phyloP scores from a whole-genome alignment of 2,797 vertebrate species.

The Synaphobranchus kaupii region DNA sequence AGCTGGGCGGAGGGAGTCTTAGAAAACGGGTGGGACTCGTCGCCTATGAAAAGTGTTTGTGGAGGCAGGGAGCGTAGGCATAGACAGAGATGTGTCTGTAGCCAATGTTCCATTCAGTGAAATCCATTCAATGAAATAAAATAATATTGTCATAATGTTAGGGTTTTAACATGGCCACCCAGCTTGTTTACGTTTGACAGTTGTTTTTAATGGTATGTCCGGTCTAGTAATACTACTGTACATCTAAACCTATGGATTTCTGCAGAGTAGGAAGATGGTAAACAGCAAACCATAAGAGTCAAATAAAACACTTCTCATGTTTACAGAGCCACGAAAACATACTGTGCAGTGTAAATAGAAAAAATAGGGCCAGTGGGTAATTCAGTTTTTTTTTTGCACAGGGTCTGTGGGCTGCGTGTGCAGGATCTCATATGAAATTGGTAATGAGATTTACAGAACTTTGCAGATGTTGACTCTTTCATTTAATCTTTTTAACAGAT shows the following conservation, averaged over 20 bases:
- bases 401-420: background rate
- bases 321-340: background rate
- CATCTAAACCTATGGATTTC: background rate
- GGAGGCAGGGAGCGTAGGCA: background rate
- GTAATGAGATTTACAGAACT: conserved; percentile 3
- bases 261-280: background rate
- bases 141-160: background rate
- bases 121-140: background rate
- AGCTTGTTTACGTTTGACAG: background rate
- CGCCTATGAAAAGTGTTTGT: background rate
- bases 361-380: background rate
- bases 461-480: background rate
- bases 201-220: background rate
- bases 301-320: conserved; percentile 2
- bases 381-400: background rate
- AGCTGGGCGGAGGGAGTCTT: conserved; percentile 20
- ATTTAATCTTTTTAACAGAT: background rate
- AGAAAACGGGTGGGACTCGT: background rate
- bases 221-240: background rate
- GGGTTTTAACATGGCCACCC: background rate
- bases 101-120: background rate
- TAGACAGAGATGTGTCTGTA: background rate
- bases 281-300: background rate
- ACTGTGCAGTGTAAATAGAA: background rate
- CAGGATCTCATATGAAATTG: background rate